These are phyloP conservation scores for Drosophila obscura DNA, from an alignment of 1,140 invertebrate genomes.

Conservation along the genomic window DNA sequence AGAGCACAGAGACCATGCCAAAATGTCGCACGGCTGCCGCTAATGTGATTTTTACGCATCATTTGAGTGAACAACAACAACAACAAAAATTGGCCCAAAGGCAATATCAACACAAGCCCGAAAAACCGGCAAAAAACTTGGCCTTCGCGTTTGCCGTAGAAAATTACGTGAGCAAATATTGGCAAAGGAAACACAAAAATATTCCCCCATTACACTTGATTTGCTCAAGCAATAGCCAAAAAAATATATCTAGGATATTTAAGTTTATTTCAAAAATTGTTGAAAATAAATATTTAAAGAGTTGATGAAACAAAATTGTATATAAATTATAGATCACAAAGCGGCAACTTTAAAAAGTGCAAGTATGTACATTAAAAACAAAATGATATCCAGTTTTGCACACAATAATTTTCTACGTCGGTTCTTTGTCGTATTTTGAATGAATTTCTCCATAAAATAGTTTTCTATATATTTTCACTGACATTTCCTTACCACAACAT, in stretches of 20 bases:
- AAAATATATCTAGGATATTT: neutral
- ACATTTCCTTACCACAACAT: constrained; percentile 65
- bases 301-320: constrained; percentile 16
- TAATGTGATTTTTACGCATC: constrained; percentile 79
- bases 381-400: too few species aligned
- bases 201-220: constrained; percentile 13
- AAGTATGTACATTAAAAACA: too few species aligned
- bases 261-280: constrained; percentile 6
- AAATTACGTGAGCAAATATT: constrained; percentile 75
- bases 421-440: too few species aligned
- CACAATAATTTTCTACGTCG: too few species aligned
- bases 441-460: neutral
- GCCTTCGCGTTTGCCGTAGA: constrained; percentile 40
- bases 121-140: constrained; percentile 36
- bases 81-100: constrained; percentile 50
- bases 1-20: constrained; percentile 20
- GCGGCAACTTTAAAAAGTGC: too few species aligned
- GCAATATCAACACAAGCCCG: constrained; percentile 16
- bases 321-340: neutral
- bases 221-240: neutral
- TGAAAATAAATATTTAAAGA: neutral
- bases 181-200: constrained; percentile 49
- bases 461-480: neutral
- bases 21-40: constrained; percentile 70
- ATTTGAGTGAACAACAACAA: constrained; percentile 60